phyloP scores from a whole-genome alignment of 2,113 vertebrate genomes.

The Barbus barbus region DNA sequence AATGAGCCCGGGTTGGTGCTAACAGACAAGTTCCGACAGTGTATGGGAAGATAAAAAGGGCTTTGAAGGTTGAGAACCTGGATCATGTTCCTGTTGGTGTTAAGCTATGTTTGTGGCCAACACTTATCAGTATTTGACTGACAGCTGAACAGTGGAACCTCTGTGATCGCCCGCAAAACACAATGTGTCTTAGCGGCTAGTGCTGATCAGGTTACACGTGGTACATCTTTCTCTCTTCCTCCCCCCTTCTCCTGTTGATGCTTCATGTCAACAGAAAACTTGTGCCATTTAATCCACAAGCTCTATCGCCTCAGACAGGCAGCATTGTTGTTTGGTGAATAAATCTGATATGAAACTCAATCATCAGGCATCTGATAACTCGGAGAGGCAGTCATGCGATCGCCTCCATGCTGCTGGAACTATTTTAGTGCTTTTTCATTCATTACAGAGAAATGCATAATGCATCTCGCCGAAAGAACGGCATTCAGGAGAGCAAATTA shows the following conservation, averaged over 20 bases:
- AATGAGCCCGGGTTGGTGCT: not conserved
- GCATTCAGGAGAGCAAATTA: conserved; percentile 34
- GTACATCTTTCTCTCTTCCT: conserved; percentile 13
- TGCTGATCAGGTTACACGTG: conserved; percentile 47
- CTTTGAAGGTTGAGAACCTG: conserved; percentile 28
- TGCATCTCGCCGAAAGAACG: conserved; percentile 18
- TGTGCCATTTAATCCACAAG: conserved; percentile 45
- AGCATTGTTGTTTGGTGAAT: conserved; percentile 8
- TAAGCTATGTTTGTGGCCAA: conserved; percentile 35
- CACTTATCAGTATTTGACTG: conserved; percentile 40
- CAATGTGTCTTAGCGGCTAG: conserved; percentile 24
- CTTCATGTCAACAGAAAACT: conserved; percentile 44
- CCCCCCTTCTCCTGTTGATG: conserved; percentile 21
- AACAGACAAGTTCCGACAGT: not conserved
- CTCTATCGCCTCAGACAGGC: conserved; percentile 20
- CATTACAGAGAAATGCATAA: conserved; percentile 44
- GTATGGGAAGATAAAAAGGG: not conserved
- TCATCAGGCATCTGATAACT: conserved; percentile 37
- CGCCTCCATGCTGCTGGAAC: conserved; percentile 6
- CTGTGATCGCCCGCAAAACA: conserved; percentile 40
- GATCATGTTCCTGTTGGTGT: conserved; percentile 43
- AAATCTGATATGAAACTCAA: conserved; percentile 45
- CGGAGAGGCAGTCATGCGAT: conserved; percentile 5
- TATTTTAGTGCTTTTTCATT: conserved; percentile 41
- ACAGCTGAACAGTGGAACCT: conserved; percentile 50